A percentile compares a stretch with the other conserved stretches of the same genome.
phyloP scores from a whole-genome alignment of 2,888 invertebrate genomes.

The Apodemia zela region DNA sequence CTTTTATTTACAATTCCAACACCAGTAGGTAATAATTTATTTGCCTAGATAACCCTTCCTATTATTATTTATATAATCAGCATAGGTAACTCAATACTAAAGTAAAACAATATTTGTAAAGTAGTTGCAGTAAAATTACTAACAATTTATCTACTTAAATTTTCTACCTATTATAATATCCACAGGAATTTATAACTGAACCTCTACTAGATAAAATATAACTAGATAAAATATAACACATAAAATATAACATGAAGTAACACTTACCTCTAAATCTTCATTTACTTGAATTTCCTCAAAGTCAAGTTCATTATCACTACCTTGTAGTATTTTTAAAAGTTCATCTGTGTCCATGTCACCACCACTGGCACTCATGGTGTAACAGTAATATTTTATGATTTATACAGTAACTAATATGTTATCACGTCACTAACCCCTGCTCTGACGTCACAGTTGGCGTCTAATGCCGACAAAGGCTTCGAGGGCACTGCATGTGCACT shows the following conservation, averaged over 20 bases:
- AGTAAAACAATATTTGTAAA: too few relatives aligned
- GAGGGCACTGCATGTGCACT: background rate
- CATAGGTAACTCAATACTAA: too few relatives aligned
- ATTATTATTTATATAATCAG: too few relatives aligned
- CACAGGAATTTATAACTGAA: background rate
- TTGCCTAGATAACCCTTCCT: too few relatives aligned
- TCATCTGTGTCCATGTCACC: background rate
- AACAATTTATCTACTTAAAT: slow-evolving; percentile 1
- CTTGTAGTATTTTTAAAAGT: background rate
- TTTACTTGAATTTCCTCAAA: too few relatives aligned
- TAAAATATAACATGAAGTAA: background rate
- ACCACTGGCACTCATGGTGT: slow-evolving; percentile 1
- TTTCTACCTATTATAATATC: background rate
- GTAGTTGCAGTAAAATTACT: too few relatives aligned
- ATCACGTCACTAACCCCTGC: slow-evolving; percentile 1
- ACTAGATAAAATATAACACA: too few relatives aligned
- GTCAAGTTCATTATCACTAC: too few relatives aligned
- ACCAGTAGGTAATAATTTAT: too few relatives aligned
- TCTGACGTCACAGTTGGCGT: slow-evolving; percentile 1
- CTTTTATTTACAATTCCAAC: too few relatives aligned
- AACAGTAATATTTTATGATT: background rate
- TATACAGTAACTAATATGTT: background rate
- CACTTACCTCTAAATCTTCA: slow-evolving; percentile 1
- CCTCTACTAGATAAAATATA: background rate
- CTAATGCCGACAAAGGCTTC: slow-evolving; percentile 2